Evolutionary conservation across 35 echinoderm and acorn worm species (phyloP).

Genomic region (Ophioderma brevispina): DNA sequence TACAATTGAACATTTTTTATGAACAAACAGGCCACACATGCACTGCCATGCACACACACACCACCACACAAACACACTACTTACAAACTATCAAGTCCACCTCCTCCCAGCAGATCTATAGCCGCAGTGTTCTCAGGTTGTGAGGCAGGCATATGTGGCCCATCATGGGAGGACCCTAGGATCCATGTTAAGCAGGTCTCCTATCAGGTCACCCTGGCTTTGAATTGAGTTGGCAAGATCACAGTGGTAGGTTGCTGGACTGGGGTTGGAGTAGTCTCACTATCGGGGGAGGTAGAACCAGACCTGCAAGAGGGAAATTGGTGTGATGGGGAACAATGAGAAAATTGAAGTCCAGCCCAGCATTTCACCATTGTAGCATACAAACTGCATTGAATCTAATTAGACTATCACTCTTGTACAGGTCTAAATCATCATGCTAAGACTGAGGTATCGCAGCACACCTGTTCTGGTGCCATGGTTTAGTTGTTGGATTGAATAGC

Average conservation of each 20-base stretch:
- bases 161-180: conserved; percentile 64
- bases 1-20: too few species aligned
- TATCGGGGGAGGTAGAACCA: conserved; percentile 84
- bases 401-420: too few species aligned
- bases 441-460: too few species aligned
- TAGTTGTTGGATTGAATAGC: too few species aligned
- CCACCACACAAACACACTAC: too few species aligned
- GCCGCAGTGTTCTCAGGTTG: conserved; percentile 60
- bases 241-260: conserved; percentile 35
- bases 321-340: neutral
- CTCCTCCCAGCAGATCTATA: conserved; percentile 75
- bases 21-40: too few species aligned
- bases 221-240: conserved; percentile 49
- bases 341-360: too few species aligned
- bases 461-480: too few species aligned
- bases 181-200: conserved; percentile 95
- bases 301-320: conserved; percentile 40
- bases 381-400: too few species aligned
- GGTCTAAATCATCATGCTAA: too few species aligned
- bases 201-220: conserved; percentile 75
- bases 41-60: too few species aligned
- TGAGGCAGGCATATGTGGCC: conserved; percentile 22
- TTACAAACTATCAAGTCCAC: conserved; percentile 88
- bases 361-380: too few species aligned
- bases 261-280: conserved; percentile 4